These are phyloP conservation scores for Meriones unguiculatus DNA, from an alignment of 2,113 vertebrate species.

Conservation along the genomic window DNA sequence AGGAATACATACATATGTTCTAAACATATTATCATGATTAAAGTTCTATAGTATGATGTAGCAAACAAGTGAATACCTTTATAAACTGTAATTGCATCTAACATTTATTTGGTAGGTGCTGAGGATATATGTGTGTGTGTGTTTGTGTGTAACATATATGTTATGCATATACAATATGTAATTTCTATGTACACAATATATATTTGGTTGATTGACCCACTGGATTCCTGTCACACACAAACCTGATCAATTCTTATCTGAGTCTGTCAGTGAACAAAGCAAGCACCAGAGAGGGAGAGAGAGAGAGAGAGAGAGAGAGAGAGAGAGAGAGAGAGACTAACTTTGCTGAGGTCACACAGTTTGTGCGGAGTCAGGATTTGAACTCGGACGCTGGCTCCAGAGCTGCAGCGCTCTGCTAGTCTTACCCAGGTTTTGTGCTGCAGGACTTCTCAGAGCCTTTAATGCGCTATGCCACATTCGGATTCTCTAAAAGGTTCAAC, in stretches of 20 bases:
- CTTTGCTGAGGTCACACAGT: not conserved
- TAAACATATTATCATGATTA: not conserved
- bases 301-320: conserved; percentile 5
- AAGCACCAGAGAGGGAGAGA: not conserved
- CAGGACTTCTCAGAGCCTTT: not conserved
- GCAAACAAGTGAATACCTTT: not conserved
- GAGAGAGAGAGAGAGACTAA: not conserved
- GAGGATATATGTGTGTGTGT: not conserved
- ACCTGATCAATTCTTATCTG: not conserved
- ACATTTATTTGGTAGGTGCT: too few relatives aligned
- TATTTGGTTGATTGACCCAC: not conserved
- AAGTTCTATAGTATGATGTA: not conserved
- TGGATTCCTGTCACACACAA: too few relatives aligned
- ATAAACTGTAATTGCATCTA: not conserved
- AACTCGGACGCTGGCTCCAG: not conserved
- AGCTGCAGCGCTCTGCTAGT: not conserved
- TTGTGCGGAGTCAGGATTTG: not conserved
- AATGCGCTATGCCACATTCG: rapidly evolving
- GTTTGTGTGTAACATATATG: too few relatives aligned
- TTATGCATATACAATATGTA: not conserved
- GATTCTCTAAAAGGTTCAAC: not conserved
- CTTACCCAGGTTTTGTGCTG: not conserved
- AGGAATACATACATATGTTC: not conserved
- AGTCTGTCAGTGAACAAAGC: not conserved
- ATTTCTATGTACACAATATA: not conserved